A percentile compares a stretch with the other conserved stretches of the same genome.
phyloP scores from a whole-genome alignment of 1,140 invertebrate genomes.

The Lucilia cuprina region DNA sequence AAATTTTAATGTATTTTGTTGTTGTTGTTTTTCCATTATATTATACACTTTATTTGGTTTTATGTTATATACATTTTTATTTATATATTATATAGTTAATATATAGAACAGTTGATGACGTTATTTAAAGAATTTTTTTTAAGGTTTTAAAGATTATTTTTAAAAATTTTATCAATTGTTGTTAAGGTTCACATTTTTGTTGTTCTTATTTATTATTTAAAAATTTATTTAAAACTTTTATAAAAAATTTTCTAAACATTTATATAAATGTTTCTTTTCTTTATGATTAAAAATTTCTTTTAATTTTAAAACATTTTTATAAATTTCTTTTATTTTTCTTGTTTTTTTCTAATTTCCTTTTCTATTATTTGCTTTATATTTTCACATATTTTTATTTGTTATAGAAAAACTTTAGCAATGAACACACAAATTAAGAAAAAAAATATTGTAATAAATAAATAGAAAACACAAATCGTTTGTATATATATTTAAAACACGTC shows the following conservation, averaged over 20 bases:
- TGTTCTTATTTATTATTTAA: neutral
- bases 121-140: conserved; percentile 1
- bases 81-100: neutral
- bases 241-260: too few species aligned
- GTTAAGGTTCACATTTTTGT: neutral
- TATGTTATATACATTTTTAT: neutral
- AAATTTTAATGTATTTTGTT: neutral
- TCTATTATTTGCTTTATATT: neutral
- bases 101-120: neutral
- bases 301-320: too few species aligned
- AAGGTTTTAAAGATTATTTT: neutral
- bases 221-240: too few species aligned
- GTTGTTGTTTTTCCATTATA: neutral
- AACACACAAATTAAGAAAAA: neutral
- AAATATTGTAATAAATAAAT: neutral
- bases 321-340: neutral
- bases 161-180: neutral
- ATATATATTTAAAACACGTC: conserved; percentile 18
- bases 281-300: too few species aligned
- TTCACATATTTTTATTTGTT: neutral
- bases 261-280: too few species aligned
- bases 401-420: too few species aligned
- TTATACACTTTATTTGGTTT: neutral
- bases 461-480: neutral
- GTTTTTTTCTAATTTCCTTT: neutral